Base-by-base conservation (phyloP, 23 tunicate species). In the Trididemnum miniatum region DNA sequence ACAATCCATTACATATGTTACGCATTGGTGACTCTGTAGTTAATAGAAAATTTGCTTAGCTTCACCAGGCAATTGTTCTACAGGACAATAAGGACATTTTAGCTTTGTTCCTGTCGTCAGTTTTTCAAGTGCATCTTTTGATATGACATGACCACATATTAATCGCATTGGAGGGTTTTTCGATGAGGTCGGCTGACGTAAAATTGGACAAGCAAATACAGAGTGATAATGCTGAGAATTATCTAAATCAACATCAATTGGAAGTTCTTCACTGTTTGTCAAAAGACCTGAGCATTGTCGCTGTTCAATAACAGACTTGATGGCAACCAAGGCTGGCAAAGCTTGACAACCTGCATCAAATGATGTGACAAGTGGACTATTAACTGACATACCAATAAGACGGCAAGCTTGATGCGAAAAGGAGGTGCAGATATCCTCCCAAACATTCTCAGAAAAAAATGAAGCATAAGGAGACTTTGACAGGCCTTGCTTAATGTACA, bases 51-150 rank as follows among this genome's bases (percentile, higher is more conserved):
- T 78, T 80, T 88, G 76, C 71, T 80, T 87, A 0, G 97, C 89
- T 28, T 87, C 91, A 28, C 36, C 51, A 9, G 88, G 97, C 23
- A 92, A 72, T 77, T 93, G 98, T 75, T 89, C 89, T 1, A 84
- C 85, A 34, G 98, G 98, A 69, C 99, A 96, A 54, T 96, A 96
- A 0, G 99, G 99, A 34, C 99, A 96, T 81, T 96, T 96, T 3
- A 96, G 83, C 66, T 91, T 91, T 0, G 87, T 62, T 0, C 87
- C 87, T 24, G 90, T 60, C n/a, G 84, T 85, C 24, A 96, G 72
- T 71, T 91, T 96, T 18, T 76, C 69, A 0, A 91, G 82, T 20
- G 99, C 99, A 76, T 96, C 99, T 71, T 71, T 80, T 25, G 94
- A 87, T 57, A 96, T 91, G 20, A 96, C 97, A 67, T 96, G 99